Conservation (phyloP, 2,888 invertebrate genomes). For the Rotaria socialis region DNA sequence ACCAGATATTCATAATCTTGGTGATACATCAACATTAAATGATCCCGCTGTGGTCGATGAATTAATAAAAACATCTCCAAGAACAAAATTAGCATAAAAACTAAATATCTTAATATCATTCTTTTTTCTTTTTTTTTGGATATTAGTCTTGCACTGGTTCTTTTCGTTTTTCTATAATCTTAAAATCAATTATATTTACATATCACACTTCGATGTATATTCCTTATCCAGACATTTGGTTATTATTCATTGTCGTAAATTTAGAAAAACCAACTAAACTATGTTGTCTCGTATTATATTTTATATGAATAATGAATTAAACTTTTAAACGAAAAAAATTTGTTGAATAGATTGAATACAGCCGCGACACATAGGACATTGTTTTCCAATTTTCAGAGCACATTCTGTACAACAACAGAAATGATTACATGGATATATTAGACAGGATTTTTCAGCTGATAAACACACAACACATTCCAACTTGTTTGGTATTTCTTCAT, state of each 20-base stretch:
- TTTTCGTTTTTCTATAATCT: background rate
- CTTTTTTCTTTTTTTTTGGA: background rate
- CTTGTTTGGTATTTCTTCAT: background rate
- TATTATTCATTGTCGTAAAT: background rate
- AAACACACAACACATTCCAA: background rate
- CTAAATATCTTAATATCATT: too few relatives aligned
- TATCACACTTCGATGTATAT: conserved; percentile 16
- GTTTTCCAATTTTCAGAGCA: background rate
- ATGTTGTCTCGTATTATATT: too few relatives aligned
- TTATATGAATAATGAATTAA: too few relatives aligned
- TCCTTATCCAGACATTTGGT: background rate
- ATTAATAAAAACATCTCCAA: conserved; percentile 51
- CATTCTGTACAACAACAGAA: background rate
- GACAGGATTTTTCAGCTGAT: background rate
- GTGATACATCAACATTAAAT: conserved; percentile 57
- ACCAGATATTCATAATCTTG: conserved; percentile 54
- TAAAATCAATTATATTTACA: conserved; percentile 9
- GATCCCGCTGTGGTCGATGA: conserved; percentile 56
- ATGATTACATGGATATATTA: background rate
- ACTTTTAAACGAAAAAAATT: background rate
- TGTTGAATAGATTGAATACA: background rate
- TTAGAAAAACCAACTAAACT: background rate
- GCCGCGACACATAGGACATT: background rate
- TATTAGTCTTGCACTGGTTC: background rate
- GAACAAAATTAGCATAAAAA: background rate